Evolutionary conservation across 2,113 vertebrate genomes (phyloP).

Genomic region (Heteronetta atricapilla): DNA sequence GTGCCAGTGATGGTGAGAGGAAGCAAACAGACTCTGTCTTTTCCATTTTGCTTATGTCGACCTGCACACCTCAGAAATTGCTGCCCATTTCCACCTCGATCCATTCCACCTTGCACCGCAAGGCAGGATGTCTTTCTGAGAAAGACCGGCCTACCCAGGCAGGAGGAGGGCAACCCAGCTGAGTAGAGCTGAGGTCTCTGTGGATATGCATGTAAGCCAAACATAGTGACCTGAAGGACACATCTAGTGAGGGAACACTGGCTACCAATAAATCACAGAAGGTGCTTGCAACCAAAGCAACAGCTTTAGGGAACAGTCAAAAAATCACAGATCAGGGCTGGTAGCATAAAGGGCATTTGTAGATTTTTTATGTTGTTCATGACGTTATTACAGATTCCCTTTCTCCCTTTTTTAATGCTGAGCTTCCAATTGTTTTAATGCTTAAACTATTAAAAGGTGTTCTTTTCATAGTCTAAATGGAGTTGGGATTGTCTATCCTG

Average conservation of each 20-base stretch:
- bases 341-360: not conserved
- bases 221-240: accelerated
- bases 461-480: not conserved
- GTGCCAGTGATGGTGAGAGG: not conserved
- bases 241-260: not conserved
- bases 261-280: not conserved
- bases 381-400: not conserved
- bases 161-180: not conserved
- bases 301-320: not conserved
- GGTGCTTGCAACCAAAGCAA: not conserved
- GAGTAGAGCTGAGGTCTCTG: not conserved
- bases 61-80: not conserved
- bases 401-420: not conserved
- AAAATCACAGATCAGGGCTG: not conserved
- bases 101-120: accelerated
- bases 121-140: not conserved
- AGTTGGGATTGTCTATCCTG: not conserved
- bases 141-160: not conserved
- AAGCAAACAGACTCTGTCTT: not conserved
- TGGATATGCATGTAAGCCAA: accelerated
- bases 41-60: not conserved
- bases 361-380: accelerated
- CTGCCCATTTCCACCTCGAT: not conserved
- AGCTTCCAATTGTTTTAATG: not conserved
- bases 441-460: not conserved